These are phyloP conservation scores for Enteromius afrohamiltoni DNA, from an alignment of 2,797 vertebrate species.

Conservation along the genomic window DNA sequence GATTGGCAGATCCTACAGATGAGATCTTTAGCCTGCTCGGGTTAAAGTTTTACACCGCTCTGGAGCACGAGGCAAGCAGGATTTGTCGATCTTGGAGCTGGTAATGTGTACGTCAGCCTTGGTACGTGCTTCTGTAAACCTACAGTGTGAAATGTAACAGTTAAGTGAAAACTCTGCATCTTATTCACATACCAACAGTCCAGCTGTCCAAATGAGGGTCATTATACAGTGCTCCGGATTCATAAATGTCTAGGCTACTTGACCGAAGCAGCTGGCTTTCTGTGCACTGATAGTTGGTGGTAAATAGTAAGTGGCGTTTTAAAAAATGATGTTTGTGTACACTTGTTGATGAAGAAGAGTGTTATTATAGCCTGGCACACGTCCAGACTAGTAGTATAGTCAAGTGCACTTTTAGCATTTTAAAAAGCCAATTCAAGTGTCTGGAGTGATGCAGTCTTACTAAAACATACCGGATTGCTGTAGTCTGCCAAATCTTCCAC, in stretches of 20 bases:
- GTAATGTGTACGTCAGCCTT: conserved; percentile 4
- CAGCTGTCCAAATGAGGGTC: not conserved
- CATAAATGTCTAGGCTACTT: conserved; percentile 1
- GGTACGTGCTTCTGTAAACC: not conserved
- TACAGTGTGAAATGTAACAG: not conserved
- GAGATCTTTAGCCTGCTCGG: conserved; percentile 6
- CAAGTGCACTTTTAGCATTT: conserved; percentile 10
- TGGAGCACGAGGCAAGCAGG: not conserved
- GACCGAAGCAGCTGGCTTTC: not conserved
- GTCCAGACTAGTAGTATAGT: not conserved
- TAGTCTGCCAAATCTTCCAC: not conserved
- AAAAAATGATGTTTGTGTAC: conserved; percentile 8
- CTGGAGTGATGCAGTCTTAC: not conserved
- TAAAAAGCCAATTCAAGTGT: conserved; percentile 14
- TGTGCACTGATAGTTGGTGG: not conserved
- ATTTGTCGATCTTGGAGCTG: not conserved
- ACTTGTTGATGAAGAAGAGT: not conserved
- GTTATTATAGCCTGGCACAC: not conserved
- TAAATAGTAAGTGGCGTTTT: not conserved
- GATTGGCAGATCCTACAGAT: conserved; percentile 39
- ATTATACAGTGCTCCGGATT: not conserved
- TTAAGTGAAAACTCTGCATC: not conserved
- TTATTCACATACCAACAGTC: not conserved
- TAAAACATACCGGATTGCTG: not conserved
- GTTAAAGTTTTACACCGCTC: not conserved